phyloP scores from a whole-genome alignment of 2,113 vertebrate genomes.

The Cyphomyrus discorhynchus region DNA sequence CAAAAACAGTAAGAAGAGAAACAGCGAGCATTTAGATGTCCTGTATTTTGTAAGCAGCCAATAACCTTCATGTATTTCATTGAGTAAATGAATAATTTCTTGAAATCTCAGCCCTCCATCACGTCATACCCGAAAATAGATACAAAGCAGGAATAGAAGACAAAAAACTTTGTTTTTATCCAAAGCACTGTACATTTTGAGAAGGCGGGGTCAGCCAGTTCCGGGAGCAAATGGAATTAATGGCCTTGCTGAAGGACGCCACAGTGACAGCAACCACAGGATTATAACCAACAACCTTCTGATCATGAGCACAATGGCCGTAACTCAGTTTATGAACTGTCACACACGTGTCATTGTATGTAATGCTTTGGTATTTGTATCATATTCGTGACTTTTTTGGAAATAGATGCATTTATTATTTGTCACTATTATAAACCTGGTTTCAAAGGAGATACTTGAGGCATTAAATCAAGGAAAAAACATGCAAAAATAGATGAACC shows the following conservation, averaged over 20 bases:
- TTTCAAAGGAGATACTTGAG: not conserved
- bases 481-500: not conserved
- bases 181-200: not conserved
- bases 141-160: not conserved
- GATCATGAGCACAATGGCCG: not conserved
- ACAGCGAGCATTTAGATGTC: not conserved
- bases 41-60: not conserved
- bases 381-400: not conserved
- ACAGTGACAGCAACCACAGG: not conserved
- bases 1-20: not conserved
- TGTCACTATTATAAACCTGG: not conserved
- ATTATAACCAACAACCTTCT: not conserved
- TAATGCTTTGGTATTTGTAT: not conserved
- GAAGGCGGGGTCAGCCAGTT: not conserved
- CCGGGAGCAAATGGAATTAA: not conserved
- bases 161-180: not conserved
- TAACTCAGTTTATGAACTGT: not conserved
- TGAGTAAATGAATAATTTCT: not conserved
- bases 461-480: not conserved
- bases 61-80: not conserved
- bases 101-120: not conserved
- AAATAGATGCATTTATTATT: not conserved
- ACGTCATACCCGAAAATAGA: not conserved
- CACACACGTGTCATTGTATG: not conserved
- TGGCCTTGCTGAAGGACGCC: not conserved